phyloP scores from a whole-genome alignment of 2,797 vertebrate species.

The Oryzias dopingdopingensis region DNA sequence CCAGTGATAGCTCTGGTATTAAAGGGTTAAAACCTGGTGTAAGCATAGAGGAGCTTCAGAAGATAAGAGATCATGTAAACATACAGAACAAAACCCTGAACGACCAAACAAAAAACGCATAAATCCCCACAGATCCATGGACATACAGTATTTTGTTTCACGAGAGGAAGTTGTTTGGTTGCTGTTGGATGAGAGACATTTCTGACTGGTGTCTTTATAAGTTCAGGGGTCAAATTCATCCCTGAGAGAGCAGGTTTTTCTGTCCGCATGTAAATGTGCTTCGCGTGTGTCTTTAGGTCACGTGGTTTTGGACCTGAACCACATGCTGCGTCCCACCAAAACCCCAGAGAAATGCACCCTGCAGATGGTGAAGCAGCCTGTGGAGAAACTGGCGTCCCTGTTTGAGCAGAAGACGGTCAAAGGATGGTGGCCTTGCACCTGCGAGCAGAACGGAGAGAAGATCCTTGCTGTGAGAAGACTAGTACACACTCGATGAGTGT shows the following conservation, averaged over 20 bases:
- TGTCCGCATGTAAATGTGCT: neutral
- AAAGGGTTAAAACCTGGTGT: too few relatives aligned
- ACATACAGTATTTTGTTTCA: too few relatives aligned
- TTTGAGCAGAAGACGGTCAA: constrained; percentile 94
- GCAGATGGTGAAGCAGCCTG: constrained; percentile 75
- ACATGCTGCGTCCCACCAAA: constrained; percentile 90
- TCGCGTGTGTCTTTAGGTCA: constrained; percentile 74
- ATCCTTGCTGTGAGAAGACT: constrained; percentile 81
- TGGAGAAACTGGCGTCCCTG: constrained; percentile 82
- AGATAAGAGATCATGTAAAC: too few relatives aligned
- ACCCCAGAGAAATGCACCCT: constrained; percentile 85
- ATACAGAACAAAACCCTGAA: too few relatives aligned
- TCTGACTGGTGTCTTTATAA: too few relatives aligned
- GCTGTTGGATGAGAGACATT: too few relatives aligned
- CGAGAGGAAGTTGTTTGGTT: too few relatives aligned
- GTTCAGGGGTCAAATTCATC: too few relatives aligned
- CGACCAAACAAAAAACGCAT: too few relatives aligned
- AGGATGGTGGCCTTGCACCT: constrained; percentile 94
- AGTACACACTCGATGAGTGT: neutral
- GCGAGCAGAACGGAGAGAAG: constrained; percentile 73
- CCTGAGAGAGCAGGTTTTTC: neutral
- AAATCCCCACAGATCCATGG: too few relatives aligned
- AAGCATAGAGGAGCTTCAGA: too few relatives aligned
- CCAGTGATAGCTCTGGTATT: too few relatives aligned
- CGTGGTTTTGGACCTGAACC: constrained; percentile 91